A percentile compares a stretch with the other conserved stretches of the same genome.
Evolutionary conservation across 2,888 invertebrate genomes (phyloP).

Genomic region (Metellina segmentata): DNA sequence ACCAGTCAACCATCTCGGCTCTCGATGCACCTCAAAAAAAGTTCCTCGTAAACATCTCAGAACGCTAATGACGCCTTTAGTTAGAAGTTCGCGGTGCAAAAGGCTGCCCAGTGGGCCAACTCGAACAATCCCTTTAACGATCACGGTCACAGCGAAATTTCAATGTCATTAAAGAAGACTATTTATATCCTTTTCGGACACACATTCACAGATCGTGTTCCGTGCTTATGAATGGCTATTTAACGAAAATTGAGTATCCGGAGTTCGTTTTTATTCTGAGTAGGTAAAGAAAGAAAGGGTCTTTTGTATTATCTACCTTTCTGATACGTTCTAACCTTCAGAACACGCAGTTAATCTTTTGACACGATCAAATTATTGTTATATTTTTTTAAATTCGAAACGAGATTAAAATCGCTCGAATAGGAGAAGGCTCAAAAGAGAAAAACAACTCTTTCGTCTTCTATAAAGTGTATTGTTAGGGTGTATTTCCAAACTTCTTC

Average conservation of each 20-base stretch:
- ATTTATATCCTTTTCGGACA: neutral
- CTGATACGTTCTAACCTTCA: too few species aligned
- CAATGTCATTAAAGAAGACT: neutral
- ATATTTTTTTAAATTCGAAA: too few species aligned
- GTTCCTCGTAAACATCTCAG: neutral
- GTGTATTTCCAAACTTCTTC: too few species aligned
- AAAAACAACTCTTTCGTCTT: too few species aligned
- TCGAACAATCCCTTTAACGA: neutral
- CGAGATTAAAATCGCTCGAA: too few species aligned
- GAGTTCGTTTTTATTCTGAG: neutral
- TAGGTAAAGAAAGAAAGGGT: too few species aligned
- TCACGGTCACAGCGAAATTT: neutral
- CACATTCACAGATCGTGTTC: neutral
- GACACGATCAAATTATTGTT: too few species aligned
- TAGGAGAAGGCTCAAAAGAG: too few species aligned
- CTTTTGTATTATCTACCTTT: too few species aligned
- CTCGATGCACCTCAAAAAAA: neutral
- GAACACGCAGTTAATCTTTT: too few species aligned
- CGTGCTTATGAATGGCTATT: neutral
- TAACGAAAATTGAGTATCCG: neutral
- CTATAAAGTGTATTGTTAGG: too few species aligned
- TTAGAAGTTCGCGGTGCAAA: neutral
- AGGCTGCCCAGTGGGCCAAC: neutral
- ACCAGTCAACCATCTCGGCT: neutral
- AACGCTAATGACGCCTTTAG: neutral